A percentile compares a stretch with the other conserved stretches of the same genome.
phyloP scores from a whole-genome alignment of 2,797 vertebrate species.

The Aldrovandia affinis region DNA sequence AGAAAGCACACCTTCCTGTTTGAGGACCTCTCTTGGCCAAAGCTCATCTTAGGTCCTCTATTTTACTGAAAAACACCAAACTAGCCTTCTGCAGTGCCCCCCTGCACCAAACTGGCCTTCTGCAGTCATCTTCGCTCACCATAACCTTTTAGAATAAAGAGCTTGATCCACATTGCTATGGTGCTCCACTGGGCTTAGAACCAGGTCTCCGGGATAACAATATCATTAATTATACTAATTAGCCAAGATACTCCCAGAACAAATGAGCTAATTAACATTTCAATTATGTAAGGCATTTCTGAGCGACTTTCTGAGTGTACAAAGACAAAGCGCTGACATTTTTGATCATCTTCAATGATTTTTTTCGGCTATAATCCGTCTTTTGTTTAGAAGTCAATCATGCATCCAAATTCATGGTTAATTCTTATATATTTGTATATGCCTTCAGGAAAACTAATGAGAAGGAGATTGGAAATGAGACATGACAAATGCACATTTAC shows the following conservation, averaged over 20 bases:
- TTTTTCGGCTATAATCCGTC: neutral
- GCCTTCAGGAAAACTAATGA: neutral
- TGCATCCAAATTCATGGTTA: neutral
- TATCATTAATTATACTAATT: slow-evolving; percentile 32
- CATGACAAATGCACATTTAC: neutral
- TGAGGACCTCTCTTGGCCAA: neutral
- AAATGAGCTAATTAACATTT: slow-evolving; percentile 33
- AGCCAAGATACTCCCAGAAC: slow-evolving; percentile 30
- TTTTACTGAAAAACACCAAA: neutral
- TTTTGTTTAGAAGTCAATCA: neutral
- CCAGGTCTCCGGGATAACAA: slow-evolving; percentile 19
- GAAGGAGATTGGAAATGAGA: neutral
- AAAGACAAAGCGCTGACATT: slow-evolving; percentile 11
- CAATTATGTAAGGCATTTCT: slow-evolving; percentile 19
- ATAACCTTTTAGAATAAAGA: neutral
- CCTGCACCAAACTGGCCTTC: neutral
- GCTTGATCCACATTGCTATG: slow-evolving; percentile 7
- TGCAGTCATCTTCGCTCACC: neutral
- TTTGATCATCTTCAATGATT: neutral
- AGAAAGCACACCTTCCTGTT: neutral
- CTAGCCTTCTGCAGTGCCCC: neutral
- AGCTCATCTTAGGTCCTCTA: neutral
- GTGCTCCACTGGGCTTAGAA: neutral
- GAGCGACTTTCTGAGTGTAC: slow-evolving; percentile 1
- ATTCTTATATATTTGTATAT: too few species aligned